These are phyloP conservation scores for Enteromius treurensis DNA, from an alignment of 2,797 vertebrate genomes.

Conservation along the genomic window DNA sequence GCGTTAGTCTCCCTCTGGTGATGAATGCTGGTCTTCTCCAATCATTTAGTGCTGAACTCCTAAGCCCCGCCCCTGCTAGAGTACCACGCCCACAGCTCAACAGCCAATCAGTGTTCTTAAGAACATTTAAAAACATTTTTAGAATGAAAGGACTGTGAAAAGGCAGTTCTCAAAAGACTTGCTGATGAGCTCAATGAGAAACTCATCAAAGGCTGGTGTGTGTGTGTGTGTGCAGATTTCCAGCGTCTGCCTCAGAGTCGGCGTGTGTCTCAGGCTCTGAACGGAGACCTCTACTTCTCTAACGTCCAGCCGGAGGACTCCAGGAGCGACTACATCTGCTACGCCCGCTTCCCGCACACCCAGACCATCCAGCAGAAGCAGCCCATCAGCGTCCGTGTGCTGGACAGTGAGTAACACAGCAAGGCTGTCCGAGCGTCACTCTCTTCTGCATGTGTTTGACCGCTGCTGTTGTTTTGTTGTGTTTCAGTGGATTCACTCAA, in stretches of 20 bases:
- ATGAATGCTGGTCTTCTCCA: background rate
- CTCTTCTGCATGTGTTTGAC: slow-evolving; percentile 5
- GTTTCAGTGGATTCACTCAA: slow-evolving; percentile 99
- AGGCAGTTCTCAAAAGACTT: background rate
- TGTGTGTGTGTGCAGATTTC: slow-evolving; percentile 80
- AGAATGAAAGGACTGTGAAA: background rate
- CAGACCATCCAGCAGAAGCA: slow-evolving; percentile 99
- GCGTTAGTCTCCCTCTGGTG: background rate
- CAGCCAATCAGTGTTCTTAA: background rate
- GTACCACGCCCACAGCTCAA: background rate
- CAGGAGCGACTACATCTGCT: slow-evolving; percentile 96
- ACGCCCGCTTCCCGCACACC: slow-evolving; percentile 95
- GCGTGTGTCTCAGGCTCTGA: slow-evolving; percentile 94
- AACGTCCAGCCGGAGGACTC: slow-evolving; percentile 89
- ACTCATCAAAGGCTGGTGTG: background rate
- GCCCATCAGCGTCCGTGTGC: slow-evolving; percentile 91
- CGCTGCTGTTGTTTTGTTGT: slow-evolving; percentile 73
- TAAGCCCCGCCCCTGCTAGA: background rate
- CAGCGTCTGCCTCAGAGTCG: slow-evolving; percentile 89
- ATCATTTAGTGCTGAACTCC: background rate
- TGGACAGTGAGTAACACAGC: slow-evolving; percentile 80
- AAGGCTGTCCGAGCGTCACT: too few species aligned
- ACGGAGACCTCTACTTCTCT: slow-evolving; percentile 97
- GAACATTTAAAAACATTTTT: background rate
- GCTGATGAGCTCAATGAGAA: background rate